phyloP scores from a whole-genome alignment of 2,888 invertebrate species.

The Corythucha ciliata region DNA sequence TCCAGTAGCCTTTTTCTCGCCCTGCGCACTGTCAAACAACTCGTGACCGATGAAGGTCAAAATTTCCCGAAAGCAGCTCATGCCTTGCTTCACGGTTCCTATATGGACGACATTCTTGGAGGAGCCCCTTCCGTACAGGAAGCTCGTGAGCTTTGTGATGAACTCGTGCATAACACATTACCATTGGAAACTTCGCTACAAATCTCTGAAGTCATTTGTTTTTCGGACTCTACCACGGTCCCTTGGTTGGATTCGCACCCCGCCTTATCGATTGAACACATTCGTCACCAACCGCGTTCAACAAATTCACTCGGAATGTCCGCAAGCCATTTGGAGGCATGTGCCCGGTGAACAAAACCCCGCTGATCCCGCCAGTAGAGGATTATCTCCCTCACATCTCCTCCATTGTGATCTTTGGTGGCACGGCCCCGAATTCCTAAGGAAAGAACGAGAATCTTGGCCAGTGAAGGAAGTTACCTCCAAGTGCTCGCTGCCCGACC shows the following conservation, averaged over 20 bases:
- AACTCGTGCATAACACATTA: too few relatives aligned
- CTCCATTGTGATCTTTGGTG: conserved; percentile 20
- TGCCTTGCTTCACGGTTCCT: background rate
- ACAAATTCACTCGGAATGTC: background rate
- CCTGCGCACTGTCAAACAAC: background rate
- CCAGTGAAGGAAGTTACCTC: too few relatives aligned
- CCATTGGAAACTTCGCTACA: too few relatives aligned
- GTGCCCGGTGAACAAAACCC: conserved; percentile 35
- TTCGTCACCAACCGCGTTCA: conserved; percentile 18
- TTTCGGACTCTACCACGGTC: conserved; percentile 17
- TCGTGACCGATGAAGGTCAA: conserved; percentile 1
- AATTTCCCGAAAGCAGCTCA: background rate
- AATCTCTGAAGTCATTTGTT: background rate
- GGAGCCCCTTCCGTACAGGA: background rate
- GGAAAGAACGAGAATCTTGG: too few relatives aligned
- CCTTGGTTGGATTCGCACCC: conserved; percentile 12
- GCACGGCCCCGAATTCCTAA: conserved; percentile 22
- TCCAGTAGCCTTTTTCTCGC: background rate
- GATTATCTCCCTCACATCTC: conserved; percentile 14
- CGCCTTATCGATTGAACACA: conserved; percentile 9
- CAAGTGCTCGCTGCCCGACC: conserved; percentile 1
- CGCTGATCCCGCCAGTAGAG: conserved; percentile 36
- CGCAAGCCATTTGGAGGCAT: conserved; percentile 15
- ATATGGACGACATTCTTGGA: background rate
- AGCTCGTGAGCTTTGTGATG: background rate